Conservation (phyloP, 2,113 vertebrate genomes). For the Caranx ignobilis region DNA sequence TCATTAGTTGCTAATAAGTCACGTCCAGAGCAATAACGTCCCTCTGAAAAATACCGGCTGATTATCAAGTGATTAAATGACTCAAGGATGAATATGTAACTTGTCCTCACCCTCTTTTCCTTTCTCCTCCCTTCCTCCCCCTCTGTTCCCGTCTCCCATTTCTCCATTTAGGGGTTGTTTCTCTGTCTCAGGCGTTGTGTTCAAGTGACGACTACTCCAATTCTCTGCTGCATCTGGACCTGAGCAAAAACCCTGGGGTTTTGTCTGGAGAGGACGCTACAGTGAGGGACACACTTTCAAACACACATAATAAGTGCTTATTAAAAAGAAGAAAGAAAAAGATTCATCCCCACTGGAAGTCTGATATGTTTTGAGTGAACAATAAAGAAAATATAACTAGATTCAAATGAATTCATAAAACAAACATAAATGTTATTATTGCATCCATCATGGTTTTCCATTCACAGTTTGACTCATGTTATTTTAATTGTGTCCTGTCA, state of each 20-base stretch:
- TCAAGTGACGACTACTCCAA: slow-evolving; percentile 91
- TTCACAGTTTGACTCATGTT: too few species aligned
- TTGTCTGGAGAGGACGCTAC: slow-evolving; percentile 91
- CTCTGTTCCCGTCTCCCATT: background rate
- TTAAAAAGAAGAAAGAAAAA: background rate
- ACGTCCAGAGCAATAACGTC: slow-evolving; percentile 17
- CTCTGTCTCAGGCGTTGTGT: slow-evolving; percentile 90
- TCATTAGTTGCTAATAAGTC: slow-evolving; percentile 33
- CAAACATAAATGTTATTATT: background rate
- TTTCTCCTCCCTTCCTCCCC: background rate
- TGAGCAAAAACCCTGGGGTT: slow-evolving; percentile 92
- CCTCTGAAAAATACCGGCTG: background rate
- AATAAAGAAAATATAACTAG: background rate
- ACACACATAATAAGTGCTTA: background rate
- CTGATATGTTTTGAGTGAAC: background rate
- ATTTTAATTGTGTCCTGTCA: too few species aligned
- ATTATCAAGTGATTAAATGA: slow-evolving; percentile 29
- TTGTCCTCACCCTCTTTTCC: background rate
- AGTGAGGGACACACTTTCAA: slow-evolving; percentile 78
- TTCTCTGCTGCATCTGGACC: slow-evolving; percentile 90
- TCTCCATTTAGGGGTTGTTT: slow-evolving; percentile 85
- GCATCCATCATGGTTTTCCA: too few species aligned
- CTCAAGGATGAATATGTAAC: background rate
- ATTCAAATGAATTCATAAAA: background rate
- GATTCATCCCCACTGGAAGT: background rate